These are phyloP conservation scores for Protosalanx chinensis DNA, from an alignment of 2,797 vertebrate genomes.

Conservation along the genomic window DNA sequence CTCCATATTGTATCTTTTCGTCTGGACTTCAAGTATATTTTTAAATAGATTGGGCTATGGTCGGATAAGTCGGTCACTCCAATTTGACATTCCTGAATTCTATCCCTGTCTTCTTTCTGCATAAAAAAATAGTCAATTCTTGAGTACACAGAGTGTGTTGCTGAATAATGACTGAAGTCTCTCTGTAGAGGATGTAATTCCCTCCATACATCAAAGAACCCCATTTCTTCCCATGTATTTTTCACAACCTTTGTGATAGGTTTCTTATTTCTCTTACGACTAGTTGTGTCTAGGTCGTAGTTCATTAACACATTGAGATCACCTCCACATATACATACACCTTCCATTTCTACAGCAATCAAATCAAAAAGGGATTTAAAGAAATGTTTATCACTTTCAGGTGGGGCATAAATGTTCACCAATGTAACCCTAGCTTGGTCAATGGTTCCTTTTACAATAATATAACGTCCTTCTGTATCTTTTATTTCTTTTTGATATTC, in stretches of 20 bases:
- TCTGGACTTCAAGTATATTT: too few species aligned
- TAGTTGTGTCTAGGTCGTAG: conserved; percentile 2
- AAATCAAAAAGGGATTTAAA: conserved; percentile 16
- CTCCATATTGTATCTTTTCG: neutral
- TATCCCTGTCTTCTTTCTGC: too few species aligned
- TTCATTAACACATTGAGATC: neutral
- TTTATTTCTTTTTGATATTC: conserved; percentile 13
- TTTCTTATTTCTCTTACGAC: conserved; percentile 1
- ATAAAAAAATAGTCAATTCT: neutral
- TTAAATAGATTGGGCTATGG: too few species aligned
- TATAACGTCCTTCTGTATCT: conserved; percentile 13
- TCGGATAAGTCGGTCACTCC: too few species aligned
- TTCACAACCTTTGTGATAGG: neutral
- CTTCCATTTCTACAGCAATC: conserved; percentile 1
- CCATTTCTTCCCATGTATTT: conserved; percentile 5
- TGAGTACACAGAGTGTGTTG: neutral
- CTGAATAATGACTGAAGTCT: neutral
- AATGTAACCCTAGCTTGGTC: conserved; percentile 6
- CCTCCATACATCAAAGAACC: conserved; percentile 9
- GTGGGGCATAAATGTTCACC: conserved; percentile 18
- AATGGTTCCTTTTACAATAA: conserved; percentile 21
- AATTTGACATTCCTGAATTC: too few species aligned
- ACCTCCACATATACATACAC: too few species aligned
- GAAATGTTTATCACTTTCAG: conserved; percentile 4
- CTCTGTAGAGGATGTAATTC: neutral